phyloP scores from a whole-genome alignment of 2,888 invertebrate genomes.

The Vesta saturnalis region DNA sequence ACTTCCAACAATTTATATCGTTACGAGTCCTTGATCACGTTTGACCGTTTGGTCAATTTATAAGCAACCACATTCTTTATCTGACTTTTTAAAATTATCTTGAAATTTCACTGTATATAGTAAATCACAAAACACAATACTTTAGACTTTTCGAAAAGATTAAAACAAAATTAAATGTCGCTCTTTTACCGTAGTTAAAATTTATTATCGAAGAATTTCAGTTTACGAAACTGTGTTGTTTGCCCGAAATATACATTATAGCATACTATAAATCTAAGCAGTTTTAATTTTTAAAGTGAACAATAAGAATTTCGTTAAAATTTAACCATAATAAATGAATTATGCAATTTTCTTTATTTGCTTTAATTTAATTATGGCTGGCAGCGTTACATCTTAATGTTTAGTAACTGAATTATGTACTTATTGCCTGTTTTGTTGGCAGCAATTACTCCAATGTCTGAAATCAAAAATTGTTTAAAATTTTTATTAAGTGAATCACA shows the following conservation, averaged over 20 bases:
- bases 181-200: not conserved
- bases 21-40: not conserved
- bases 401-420: no score
- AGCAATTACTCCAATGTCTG: no score
- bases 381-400: no score
- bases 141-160: not conserved
- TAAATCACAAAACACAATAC: not conserved
- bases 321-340: no score
- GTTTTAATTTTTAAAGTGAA: no score
- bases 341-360: no score
- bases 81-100: not conserved
- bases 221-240: not conserved
- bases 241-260: not conserved
- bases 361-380: no score
- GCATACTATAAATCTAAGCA: no score
- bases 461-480: no score
- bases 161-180: not conserved
- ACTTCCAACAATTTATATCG: not conserved
- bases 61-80: not conserved
- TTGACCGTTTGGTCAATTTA: not conserved
- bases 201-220: not conserved
- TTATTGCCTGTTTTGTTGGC: no score
- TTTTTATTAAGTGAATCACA: no score
- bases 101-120: not conserved
- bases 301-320: no score